phyloP scores from a whole-genome alignment of 2,113 vertebrate species.

The Esox niger region DNA sequence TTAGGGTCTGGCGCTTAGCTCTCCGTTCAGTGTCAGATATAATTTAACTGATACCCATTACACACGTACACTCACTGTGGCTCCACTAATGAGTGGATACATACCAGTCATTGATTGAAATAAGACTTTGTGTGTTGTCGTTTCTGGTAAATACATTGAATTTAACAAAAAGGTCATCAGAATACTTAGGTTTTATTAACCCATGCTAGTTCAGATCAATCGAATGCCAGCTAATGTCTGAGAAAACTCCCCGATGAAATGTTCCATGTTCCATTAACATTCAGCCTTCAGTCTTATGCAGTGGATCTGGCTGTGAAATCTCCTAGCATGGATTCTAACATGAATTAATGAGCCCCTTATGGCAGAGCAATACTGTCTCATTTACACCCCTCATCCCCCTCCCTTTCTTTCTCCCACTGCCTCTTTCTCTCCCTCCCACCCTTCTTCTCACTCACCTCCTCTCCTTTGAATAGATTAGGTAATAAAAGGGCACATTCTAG shows the following conservation, averaged over 20 bases:
- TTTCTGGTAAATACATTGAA: no score
- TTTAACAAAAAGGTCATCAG: no score
- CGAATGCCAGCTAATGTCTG: no score
- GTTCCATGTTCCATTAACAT: not conserved
- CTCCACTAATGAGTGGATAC: no score
- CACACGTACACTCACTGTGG: not conserved
- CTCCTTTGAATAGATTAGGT: constrained; percentile 48
- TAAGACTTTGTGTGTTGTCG: no score
- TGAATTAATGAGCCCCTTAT: no score
- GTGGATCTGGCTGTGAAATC: no score
- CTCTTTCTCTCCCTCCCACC: constrained; percentile 24
- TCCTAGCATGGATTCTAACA: not conserved
- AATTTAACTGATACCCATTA: not conserved
- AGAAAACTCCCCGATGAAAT: no score
- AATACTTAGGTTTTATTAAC: no score
- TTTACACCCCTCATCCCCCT: not conserved
- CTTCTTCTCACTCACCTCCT: constrained; percentile 28
- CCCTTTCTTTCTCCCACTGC: not conserved
- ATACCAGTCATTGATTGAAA: no score
- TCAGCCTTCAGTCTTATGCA: not conserved
- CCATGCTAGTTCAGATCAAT: no score
- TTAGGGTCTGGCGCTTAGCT: constrained; percentile 3
- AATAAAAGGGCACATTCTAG: constrained; percentile 26
- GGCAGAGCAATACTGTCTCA: not conserved
- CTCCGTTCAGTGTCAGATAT: not conserved